phyloP scores from a whole-genome alignment of 2,797 vertebrate genomes.

The Sciaenops ocellatus region DNA sequence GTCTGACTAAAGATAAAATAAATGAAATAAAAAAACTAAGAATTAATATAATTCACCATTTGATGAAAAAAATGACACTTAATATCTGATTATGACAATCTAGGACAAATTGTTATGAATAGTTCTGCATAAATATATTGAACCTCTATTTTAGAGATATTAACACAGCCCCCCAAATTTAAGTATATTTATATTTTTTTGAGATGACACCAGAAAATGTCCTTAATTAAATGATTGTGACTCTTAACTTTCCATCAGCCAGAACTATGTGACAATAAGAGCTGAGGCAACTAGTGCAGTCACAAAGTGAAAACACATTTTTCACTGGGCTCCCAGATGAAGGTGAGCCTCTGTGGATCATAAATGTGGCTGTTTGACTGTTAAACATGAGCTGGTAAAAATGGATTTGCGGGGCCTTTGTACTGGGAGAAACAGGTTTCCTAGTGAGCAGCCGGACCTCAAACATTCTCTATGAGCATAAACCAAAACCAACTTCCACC shows the following conservation, averaged over 20 bases:
- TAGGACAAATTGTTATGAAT: not conserved
- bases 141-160: not conserved
- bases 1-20: not conserved
- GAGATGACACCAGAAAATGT: not conserved
- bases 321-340: constrained; percentile 42
- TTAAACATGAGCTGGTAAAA: constrained; percentile 69
- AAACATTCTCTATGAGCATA: constrained; percentile 23
- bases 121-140: not conserved
- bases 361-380: constrained; percentile 64
- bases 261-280: constrained; percentile 16
- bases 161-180: not conserved
- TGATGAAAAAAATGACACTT: not conserved
- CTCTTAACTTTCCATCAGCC: not conserved
- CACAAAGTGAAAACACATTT: constrained; percentile 55
- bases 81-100: not conserved
- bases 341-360: constrained; percentile 54
- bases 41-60: not conserved
- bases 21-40: too few species aligned
- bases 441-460: constrained; percentile 48
- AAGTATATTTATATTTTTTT: not conserved
- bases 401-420: constrained; percentile 53
- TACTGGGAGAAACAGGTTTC: constrained; percentile 51
- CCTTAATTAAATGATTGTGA: not conserved
- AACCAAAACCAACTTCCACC: constrained; percentile 31
- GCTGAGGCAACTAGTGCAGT: constrained; percentile 36